Conservation (phyloP, 1,140 invertebrate genomes). For the Triops cancriformis region DNA sequence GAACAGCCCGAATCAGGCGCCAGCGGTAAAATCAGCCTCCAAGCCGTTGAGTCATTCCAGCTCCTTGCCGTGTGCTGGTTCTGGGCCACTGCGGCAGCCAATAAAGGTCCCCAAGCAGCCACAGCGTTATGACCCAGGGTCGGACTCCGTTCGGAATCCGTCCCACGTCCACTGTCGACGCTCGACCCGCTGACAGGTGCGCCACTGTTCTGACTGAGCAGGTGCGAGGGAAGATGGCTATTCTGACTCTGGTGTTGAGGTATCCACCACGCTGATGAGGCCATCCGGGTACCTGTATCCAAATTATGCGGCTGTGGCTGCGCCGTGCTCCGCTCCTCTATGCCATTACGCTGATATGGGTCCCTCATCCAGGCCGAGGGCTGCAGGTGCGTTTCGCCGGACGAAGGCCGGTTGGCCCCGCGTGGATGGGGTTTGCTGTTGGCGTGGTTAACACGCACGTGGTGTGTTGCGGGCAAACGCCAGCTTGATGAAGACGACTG, state of each 20-base stretch:
- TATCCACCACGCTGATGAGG: conserved; percentile 6
- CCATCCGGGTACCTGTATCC: neutral
- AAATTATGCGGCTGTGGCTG: conserved; percentile 14
- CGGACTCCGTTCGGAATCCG: conserved; percentile 27
- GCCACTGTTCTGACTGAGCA: neutral
- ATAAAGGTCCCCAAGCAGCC: neutral
- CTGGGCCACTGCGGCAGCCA: neutral
- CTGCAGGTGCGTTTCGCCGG: neutral
- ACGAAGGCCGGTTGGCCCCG: neutral
- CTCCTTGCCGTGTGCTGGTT: neutral
- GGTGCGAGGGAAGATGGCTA: conserved; percentile 14
- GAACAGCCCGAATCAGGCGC: neutral
- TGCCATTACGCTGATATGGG: neutral
- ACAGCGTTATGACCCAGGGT: neutral
- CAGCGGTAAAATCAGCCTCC: neutral
- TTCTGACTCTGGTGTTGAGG: conserved; percentile 1
- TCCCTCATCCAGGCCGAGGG: neutral
- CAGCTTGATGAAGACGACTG: neutral
- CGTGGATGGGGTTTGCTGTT: neutral
- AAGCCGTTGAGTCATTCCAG: neutral
- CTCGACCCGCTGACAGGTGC: conserved; percentile 14
- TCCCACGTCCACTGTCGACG: conserved; percentile 28
- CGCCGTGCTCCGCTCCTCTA: neutral
- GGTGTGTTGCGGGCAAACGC: neutral
- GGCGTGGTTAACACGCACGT: neutral